Evolutionary conservation across 2,113 vertebrate genomes (phyloP).

Genomic region (Nematolebias whitei): DNA sequence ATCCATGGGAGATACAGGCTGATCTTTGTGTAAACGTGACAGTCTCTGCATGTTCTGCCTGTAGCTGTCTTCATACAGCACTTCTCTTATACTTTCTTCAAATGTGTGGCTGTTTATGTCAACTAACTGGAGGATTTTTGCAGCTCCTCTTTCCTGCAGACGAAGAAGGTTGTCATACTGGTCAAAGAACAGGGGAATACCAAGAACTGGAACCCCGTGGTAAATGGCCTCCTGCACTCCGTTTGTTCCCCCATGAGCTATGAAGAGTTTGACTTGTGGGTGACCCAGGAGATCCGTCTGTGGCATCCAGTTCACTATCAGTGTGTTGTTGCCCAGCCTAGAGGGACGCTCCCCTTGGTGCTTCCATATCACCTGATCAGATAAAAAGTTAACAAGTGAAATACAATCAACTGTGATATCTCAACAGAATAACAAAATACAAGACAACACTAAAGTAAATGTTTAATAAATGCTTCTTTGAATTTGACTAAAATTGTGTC

Average conservation of each 20-base stretch:
- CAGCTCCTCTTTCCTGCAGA: constrained; percentile 66
- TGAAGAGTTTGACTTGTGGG: constrained; percentile 70
- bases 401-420: neutral
- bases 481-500: too few relatives aligned
- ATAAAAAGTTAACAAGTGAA: neutral
- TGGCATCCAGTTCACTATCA: constrained; percentile 75
- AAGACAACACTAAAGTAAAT: too few relatives aligned
- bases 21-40: constrained; percentile 71
- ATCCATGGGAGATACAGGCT: constrained; percentile 64
- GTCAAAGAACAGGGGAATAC: constrained; percentile 77
- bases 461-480: too few relatives aligned
- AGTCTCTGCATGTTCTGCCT: constrained; percentile 69
- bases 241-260: constrained; percentile 78
- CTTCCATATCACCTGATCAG: constrained; percentile 73
- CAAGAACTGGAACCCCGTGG: constrained; percentile 72
- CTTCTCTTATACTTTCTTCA: constrained; percentile 43
- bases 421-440: too few relatives aligned
- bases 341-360: constrained; percentile 67
- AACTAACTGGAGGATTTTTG: constrained; percentile 56
- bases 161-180: constrained; percentile 77
- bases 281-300: constrained; percentile 78
- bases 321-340: constrained; percentile 75
- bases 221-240: constrained; percentile 78
- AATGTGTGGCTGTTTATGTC: constrained; percentile 55
- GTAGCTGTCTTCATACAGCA: constrained; percentile 58